phyloP scores from a whole-genome alignment of 2,113 vertebrate species.

The Menura novaehollandiae region DNA sequence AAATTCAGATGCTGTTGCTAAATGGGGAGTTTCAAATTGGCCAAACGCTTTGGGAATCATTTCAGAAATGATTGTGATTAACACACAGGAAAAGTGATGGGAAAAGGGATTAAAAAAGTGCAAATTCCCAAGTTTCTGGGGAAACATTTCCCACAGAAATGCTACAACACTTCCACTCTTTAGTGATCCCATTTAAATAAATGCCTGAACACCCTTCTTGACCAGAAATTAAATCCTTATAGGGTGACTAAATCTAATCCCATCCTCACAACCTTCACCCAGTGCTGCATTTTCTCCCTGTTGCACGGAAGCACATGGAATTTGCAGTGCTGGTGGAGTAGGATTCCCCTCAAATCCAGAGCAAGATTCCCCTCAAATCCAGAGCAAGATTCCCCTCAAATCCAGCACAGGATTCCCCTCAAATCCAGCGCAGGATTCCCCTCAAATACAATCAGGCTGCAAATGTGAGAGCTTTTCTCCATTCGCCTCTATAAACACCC shows the following conservation, averaged over 20 bases:
- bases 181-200: neutral
- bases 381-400: rapidly evolving
- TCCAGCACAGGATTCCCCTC: neutral
- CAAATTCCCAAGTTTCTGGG: neutral
- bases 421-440: neutral
- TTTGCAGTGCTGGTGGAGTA: neutral
- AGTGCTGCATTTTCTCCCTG: rapidly evolving
- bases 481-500: rapidly evolving
- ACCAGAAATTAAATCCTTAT: neutral
- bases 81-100: neutral
- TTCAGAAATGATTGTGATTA: neutral
- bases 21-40: neutral
- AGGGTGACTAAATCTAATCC: neutral
- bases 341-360: neutral
- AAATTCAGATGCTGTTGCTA: neutral
- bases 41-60: neutral
- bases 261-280: neutral
- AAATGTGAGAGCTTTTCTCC: neutral
- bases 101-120: neutral
- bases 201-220: neutral
- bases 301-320: rapidly evolving
- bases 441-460: neutral
- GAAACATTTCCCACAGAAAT: neutral
- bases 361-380: rapidly evolving
- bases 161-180: neutral